Percentiles rank a stretch among this genome's conserved stretches.
Conservation (phyloP, 2,797 vertebrate genomes). For the Macroramphosus scolopax region DNA sequence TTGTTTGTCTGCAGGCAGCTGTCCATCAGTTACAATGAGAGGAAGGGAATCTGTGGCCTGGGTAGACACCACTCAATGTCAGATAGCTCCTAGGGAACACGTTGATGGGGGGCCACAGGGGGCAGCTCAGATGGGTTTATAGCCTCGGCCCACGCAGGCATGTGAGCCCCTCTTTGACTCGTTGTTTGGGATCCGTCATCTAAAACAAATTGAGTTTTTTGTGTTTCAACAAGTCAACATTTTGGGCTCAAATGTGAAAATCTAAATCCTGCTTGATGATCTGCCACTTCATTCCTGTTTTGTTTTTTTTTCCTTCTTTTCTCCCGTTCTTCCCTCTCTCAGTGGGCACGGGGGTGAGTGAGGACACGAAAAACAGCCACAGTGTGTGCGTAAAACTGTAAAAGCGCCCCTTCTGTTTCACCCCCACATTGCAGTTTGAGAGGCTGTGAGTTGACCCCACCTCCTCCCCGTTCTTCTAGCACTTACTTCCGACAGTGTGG, state of each 20-base stretch:
- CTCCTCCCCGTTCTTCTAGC: slow-evolving; percentile 7
- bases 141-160: no score
- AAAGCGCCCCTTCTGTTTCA: slow-evolving; percentile 39
- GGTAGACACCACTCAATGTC: background rate
- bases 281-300: no score
- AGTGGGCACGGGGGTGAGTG: slow-evolving; percentile 74
- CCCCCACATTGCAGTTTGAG: slow-evolving; percentile 27
- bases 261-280: no score
- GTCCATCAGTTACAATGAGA: slow-evolving; percentile 4
- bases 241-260: no score
- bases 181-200: no score
- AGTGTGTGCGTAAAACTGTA: slow-evolving; percentile 65
- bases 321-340: slow-evolving; percentile 50
- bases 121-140: no score
- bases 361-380: slow-evolving; percentile 49
- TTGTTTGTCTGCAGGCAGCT: slow-evolving; percentile 20
- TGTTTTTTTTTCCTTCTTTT: slow-evolving; percentile 16
- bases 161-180: no score
- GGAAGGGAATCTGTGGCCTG: slow-evolving; percentile 19
- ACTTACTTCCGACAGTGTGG: slow-evolving; percentile 47
- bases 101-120: no score
- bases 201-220: no score
- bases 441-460: no score
- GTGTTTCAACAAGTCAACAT: no score
- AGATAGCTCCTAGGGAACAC: no score